phyloP scores from a whole-genome alignment of 1,140 invertebrate species.

The Chironomus tepperi region DNA sequence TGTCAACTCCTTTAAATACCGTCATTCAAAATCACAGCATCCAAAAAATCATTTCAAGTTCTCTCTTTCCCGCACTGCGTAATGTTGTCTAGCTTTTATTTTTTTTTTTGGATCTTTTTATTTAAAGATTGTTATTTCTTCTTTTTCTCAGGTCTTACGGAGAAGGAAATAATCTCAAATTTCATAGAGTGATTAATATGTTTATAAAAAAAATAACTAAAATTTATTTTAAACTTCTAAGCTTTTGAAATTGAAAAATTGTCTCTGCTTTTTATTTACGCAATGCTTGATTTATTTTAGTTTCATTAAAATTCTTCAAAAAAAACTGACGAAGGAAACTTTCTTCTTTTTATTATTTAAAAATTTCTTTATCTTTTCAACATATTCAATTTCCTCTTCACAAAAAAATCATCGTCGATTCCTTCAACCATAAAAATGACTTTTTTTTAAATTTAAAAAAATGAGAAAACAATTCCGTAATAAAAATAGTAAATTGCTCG shows the following conservation, averaged over 20 bases:
- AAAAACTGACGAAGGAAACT: neutral
- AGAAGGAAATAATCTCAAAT: constrained; percentile 21
- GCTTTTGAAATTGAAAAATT: constrained; percentile 21
- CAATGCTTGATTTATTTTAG: neutral
- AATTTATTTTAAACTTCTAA: neutral
- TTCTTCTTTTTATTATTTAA: neutral
- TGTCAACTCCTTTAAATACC: neutral
- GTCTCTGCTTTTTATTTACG: neutral
- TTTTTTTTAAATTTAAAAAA: neutral
- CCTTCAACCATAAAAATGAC: constrained; percentile 18
- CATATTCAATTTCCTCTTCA: neutral
- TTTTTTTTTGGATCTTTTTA: too few relatives aligned
- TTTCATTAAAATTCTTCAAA: neutral
- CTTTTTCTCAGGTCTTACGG: neutral
- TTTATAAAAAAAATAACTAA: constrained; percentile 5
- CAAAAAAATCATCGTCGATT: neutral
- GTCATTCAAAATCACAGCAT: neutral
- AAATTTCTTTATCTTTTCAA: neutral
- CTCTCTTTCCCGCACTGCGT: too few relatives aligned
- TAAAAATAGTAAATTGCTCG: neutral
- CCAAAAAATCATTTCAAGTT: neutral
- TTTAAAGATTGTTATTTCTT: neutral
- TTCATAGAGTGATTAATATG: constrained; percentile 20
- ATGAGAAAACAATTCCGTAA: neutral
- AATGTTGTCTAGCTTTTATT: too few relatives aligned